Base-by-base conservation (phyloP, 2,888 invertebrate species). In the Nudaria mundana region DNA sequence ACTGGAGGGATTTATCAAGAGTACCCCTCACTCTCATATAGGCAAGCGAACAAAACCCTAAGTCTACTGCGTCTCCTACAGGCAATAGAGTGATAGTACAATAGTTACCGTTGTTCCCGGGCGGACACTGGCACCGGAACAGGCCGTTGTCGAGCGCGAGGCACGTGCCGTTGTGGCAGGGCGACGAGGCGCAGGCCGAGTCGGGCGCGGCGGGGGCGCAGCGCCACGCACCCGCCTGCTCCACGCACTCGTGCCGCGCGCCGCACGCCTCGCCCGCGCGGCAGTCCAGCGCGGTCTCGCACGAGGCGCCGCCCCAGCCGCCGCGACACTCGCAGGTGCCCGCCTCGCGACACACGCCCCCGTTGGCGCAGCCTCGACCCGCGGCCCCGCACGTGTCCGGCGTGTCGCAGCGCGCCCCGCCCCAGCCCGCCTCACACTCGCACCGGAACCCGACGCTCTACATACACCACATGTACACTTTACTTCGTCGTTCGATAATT, bases 101-200 rank as follows among this genome's bases (percentile, higher is more conserved):
- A 5, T 20, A 20, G 73, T 40, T 2, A 85, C 86, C 86, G 28
- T 56, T 76, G 53, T 50, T 47, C 0, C 83, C 83, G 23, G 79
- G 64, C 52, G 90, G 87, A 82, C 97, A 97, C 52, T 74, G 71
- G 89, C 97, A 97, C 60, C 90, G 91, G 82, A 91, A 94, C 52
- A 92, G 91, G 51, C 91, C 91, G 48, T 89, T 48, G 61, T 77
- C 78, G 67, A 92, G 92, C 73, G 93, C 92, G 47, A 89, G 80
- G 77, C 95, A 95, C 37, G 92, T 93, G 60, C 93, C 95, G 81
- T 94, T 94, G 76, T 92, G 90, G 87, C 97, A 97, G 16, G 93
- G 93, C 54, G 90, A 86, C 31, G 87, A 78, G 8, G 89, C 84
- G 74, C 95, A 94, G 39, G 92, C 91, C 31, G 94, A 92, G 70